Conservation (phyloP, 2,888 invertebrate genomes). For the Drosophila demipolita region DNA sequence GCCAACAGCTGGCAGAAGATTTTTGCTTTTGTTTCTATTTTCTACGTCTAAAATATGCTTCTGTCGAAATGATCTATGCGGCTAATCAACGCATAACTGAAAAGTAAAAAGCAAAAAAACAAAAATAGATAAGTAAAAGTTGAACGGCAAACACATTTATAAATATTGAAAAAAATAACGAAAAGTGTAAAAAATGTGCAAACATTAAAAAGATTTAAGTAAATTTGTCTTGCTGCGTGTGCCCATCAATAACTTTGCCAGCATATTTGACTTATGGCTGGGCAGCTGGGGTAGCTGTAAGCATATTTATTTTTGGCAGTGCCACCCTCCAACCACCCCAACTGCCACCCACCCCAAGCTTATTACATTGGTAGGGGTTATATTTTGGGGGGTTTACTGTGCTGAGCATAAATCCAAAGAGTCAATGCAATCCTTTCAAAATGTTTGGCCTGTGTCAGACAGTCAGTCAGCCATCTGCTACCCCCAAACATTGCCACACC, state of each 20-base stretch:
- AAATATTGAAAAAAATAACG: conserved; percentile 61
- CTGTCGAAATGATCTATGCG: conserved; percentile 70
- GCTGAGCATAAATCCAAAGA: conserved; percentile 56
- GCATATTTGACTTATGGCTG: conserved; percentile 70
- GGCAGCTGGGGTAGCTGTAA: conserved; percentile 14
- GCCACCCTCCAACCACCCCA: background rate
- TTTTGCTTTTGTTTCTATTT: conserved; percentile 8
- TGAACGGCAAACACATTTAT: conserved; percentile 55
- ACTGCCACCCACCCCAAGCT: conserved; percentile 11
- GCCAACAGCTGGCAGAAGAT: conserved; percentile 18
- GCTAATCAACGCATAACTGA: conserved; percentile 56
- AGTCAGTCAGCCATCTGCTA: conserved; percentile 35
- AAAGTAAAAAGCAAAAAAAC: conserved; percentile 14
- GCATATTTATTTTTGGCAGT: conserved; percentile 32
- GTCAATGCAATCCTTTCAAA: conserved; percentile 63
- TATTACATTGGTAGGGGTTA: conserved; percentile 36
- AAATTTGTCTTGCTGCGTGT: conserved; percentile 79
- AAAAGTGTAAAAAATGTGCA: conserved; percentile 69
- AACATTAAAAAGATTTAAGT: conserved; percentile 81
- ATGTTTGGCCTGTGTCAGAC: conserved; percentile 39
- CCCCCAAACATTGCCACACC: conserved; percentile 6
- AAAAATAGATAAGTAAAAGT: conserved; percentile 22
- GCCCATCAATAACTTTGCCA: conserved; percentile 78
- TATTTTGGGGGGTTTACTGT: conserved; percentile 30
- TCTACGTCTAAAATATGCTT: conserved; percentile 43